Percentiles rank a stretch among this genome's conserved stretches.
Evolutionary conservation across 2,888 invertebrate genomes (phyloP).

Genomic region (Conops quadrifasciatus): DNA sequence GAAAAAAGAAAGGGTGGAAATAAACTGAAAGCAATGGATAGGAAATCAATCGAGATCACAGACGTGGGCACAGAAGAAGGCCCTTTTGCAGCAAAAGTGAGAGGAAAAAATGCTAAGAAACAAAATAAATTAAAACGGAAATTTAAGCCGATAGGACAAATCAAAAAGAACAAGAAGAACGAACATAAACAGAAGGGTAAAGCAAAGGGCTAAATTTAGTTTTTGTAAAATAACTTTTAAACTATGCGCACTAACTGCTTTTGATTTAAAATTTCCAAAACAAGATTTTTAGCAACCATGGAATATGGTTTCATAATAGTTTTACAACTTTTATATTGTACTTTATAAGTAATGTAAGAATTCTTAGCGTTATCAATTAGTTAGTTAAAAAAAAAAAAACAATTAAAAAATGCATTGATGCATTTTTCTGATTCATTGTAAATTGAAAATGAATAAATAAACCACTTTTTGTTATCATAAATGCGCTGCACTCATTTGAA

Average conservation of each 20-base stretch:
- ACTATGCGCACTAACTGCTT: neutral
- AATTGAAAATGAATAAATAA: too few species aligned
- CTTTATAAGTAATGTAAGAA: slow-evolving; percentile 8
- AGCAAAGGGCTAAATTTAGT: slow-evolving; percentile 20
- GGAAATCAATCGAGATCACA: neutral
- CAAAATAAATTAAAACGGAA: slow-evolving; percentile 54
- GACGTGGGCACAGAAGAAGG: neutral
- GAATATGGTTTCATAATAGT: neutral
- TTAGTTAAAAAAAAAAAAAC: too few species aligned
- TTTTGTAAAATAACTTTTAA: slow-evolving; percentile 21
- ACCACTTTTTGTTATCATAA: too few species aligned
- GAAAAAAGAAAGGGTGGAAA: neutral
- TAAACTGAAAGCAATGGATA: neutral
- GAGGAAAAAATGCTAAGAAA: slow-evolving; percentile 57
- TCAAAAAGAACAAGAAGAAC: slow-evolving; percentile 51
- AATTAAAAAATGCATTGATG: too few species aligned
- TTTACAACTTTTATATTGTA: neutral
- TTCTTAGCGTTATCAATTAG: too few species aligned
- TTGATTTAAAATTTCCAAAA: neutral
- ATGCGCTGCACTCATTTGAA: too few species aligned
- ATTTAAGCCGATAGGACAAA: slow-evolving; percentile 56
- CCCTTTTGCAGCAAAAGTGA: slow-evolving; percentile 39
- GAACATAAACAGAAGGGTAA: slow-evolving; percentile 36
- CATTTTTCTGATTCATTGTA: too few species aligned
- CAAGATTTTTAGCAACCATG: neutral